Evolutionary conservation across 2,797 vertebrate genomes (phyloP).

Genomic region (Myripristis murdjan): DNA sequence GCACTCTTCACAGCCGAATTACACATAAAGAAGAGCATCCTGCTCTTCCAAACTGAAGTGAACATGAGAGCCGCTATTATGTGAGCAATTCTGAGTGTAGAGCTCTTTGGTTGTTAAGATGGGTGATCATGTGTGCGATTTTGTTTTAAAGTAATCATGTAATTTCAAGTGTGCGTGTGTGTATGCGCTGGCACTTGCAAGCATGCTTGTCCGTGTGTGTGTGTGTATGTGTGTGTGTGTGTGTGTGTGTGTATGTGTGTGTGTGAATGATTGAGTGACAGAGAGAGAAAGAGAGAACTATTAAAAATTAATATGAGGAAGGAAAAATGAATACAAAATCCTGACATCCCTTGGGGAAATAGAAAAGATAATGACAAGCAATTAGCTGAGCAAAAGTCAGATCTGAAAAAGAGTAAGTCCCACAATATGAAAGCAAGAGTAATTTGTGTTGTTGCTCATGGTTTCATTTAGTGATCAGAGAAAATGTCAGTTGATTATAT

Average conservation of each 20-base stretch:
- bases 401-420: constrained; percentile 40
- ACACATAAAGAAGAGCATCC: constrained; percentile 47
- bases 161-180: constrained; percentile 53
- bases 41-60: constrained; percentile 49
- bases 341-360: not conserved
- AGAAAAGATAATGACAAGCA: constrained; percentile 26
- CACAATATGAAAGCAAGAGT: constrained; percentile 38
- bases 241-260: no score
- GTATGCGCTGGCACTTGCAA: constrained; percentile 9
- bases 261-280: not conserved
- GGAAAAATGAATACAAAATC: not conserved
- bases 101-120: constrained; percentile 68
- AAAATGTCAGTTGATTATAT: constrained; percentile 36
- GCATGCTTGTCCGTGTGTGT: constrained; percentile 44
- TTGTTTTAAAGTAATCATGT: constrained; percentile 78
- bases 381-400: constrained; percentile 44
- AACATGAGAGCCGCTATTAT: constrained; percentile 68
- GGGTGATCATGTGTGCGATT: constrained; percentile 60
- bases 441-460: constrained; percentile 42
- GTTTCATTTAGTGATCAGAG: constrained; percentile 37
- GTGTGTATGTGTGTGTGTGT: no score
- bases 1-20: constrained; percentile 54
- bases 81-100: constrained; percentile 40
- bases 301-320: constrained; percentile 4
- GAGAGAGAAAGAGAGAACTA: not conserved